Percentiles rank a stretch among this genome's conserved stretches.
Evolutionary conservation across 2,888 invertebrate species (phyloP).

Genomic region (Dichetophora obliterata): DNA sequence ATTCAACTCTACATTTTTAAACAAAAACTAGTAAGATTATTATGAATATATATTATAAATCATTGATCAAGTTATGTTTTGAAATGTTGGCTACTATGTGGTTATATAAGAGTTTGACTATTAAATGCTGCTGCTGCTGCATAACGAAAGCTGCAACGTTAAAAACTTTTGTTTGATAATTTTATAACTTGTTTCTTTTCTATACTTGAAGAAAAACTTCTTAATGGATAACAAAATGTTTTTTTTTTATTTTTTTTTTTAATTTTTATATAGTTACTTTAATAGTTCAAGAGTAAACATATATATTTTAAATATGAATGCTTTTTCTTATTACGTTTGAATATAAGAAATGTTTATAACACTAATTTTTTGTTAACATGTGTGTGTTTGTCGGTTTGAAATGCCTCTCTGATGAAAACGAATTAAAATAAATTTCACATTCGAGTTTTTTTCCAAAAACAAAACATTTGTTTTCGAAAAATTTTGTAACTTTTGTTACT

Average conservation of each 20-base stretch:
- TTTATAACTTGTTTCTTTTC: background rate
- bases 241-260: background rate
- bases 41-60: constrained; percentile 2
- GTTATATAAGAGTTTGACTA: background rate
- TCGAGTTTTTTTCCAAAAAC: too few relatives aligned
- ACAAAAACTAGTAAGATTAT: too few relatives aligned
- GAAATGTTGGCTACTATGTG: background rate
- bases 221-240: background rate
- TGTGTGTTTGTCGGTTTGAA: background rate
- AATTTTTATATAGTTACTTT: background rate
- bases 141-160: background rate
- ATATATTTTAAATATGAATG: constrained; percentile 6
- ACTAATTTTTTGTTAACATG: constrained; percentile 21
- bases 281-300: constrained; percentile 28
- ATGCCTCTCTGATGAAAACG: background rate
- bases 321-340: constrained; percentile 6
- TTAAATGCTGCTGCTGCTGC: constrained; percentile 18
- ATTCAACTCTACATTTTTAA: too few relatives aligned
- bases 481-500: background rate
- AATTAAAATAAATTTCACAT: background rate
- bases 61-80: background rate
- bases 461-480: background rate
- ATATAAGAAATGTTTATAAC: constrained; percentile 27
- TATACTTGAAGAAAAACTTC: background rate
- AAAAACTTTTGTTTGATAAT: background rate